Evolutionary conservation across 1,140 invertebrate genomes (phyloP), one percentile per base, ranked within the genome.

Genomic region (Drosophila ercepeae): DNA sequence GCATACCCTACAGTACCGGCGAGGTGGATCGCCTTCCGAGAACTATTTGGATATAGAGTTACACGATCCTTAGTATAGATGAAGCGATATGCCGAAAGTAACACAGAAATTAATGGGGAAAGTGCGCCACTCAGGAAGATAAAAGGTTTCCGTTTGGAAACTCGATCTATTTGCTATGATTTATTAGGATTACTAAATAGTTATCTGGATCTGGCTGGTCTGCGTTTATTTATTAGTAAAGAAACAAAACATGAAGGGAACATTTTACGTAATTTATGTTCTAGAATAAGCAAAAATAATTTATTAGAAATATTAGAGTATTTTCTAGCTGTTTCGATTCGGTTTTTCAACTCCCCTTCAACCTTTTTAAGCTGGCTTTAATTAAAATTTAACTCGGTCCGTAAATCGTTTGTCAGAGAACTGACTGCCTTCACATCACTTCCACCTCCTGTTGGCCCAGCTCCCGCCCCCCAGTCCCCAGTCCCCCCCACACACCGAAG

Each of bases 311-410:
- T 49, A 19, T 45, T 14, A 73, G 57, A 8, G 70, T 50, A 54
- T 73, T 7, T 1, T 2, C 0, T 6, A 6, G 18, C 46, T 39
- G 23, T 1, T 3, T 34, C n/a, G 19, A 4, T 16, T 11, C 1
- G 3, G 4, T n/a, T n/a, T n/a, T n/a, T n/a, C n/a, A n/a, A 0
- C 0, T 14, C 23, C 8, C 4, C 16, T 19, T 1, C 1, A 8
- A 42, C 51, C 42, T 55, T 65, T 44, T 48, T 29, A 25, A 4
- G 13, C 46, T 53, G 18, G 11, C 65, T 84, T 84, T 84, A 84
- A 86, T 84, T 84, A 86, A 84, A 75, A 86, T 64, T 84, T 72
- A 75, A 79, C 64, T 72, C 63, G 42, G 57, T 59, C 65, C 52
- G 77, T 68, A 75, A 81, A 79, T 81, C 72, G 55, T 67, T 61